Percentiles rank a stretch among this genome's conserved stretches.
These are phyloP conservation scores for Apis laboriosa DNA, from an alignment of 1,140 invertebrate genomes.

Conservation along the genomic window DNA sequence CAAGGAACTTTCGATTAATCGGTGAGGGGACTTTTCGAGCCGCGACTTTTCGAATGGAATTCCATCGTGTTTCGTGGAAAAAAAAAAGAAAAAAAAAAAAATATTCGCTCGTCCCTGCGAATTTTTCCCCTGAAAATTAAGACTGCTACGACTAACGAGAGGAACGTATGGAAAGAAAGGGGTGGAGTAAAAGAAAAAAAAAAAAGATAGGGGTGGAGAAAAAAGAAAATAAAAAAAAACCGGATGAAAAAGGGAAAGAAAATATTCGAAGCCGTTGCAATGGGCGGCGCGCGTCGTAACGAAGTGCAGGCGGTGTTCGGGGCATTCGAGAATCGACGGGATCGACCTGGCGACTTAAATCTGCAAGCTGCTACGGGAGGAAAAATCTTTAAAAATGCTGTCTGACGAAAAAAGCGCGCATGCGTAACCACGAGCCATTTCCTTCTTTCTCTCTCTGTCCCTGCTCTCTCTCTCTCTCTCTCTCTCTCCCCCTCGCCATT, in stretches of 20 bases:
- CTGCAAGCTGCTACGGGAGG: slow-evolving; percentile 65
- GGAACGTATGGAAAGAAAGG: background rate
- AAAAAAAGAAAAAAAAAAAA: too few species aligned
- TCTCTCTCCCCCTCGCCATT: background rate
- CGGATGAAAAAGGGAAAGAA: background rate
- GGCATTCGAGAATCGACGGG: slow-evolving; percentile 61
- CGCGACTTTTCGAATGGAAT: background rate
- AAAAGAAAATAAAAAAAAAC: background rate
- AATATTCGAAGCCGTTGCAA: slow-evolving; percentile 32
- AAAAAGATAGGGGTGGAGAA: too few species aligned
- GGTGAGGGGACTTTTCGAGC: background rate
- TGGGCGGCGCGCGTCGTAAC: slow-evolving; percentile 42
- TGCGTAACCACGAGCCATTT: slow-evolving; percentile 63
- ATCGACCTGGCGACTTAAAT: slow-evolving; percentile 65
- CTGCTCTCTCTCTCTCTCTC: background rate
- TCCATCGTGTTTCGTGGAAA: too few species aligned
- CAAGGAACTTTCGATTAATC: background rate
- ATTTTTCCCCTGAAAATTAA: background rate
- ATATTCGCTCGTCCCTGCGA: background rate
- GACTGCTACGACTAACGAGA: background rate
- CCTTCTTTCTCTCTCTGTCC: slow-evolving; percentile 33
- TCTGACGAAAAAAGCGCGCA: slow-evolving; percentile 73
- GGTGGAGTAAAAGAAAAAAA: background rate
- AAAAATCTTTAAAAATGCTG: slow-evolving; percentile 77
- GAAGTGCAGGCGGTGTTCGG: slow-evolving; percentile 54